Evolutionary conservation across 2,888 invertebrate genomes (phyloP).

Genomic region (Drosophila demipolita): DNA sequence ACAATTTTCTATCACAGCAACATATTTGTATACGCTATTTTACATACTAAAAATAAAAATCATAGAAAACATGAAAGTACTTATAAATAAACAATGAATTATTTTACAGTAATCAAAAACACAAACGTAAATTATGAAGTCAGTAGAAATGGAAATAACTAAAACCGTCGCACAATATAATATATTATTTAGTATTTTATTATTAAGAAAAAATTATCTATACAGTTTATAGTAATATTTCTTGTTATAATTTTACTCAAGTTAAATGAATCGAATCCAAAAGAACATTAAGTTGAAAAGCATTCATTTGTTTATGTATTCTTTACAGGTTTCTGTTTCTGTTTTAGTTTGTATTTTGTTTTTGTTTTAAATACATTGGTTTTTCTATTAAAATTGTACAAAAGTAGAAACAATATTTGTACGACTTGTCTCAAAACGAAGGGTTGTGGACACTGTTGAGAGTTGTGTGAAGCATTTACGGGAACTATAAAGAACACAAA

Average conservation of each 20-base stretch:
- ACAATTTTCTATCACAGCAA: conserved; percentile 79
- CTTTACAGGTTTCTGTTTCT: conserved; percentile 40
- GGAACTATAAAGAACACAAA: conserved; percentile 67
- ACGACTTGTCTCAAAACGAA: conserved; percentile 55
- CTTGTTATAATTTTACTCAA: background rate
- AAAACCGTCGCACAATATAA: conserved; percentile 46
- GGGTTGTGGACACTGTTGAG: conserved; percentile 30
- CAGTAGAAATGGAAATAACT: conserved; percentile 14
- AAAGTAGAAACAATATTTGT: conserved; percentile 70
- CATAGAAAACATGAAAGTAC: conserved; percentile 14
- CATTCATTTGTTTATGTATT: conserved; percentile 53
- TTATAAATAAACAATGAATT: conserved; percentile 29
- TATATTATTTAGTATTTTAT: conserved; percentile 23
- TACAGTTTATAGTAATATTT: conserved; percentile 30
- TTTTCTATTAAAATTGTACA: conserved; percentile 38
- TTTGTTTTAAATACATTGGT: background rate
- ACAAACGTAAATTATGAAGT: conserved; percentile 5
- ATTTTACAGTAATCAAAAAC: conserved; percentile 43
- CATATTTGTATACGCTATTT: conserved; percentile 80
- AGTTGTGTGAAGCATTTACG: conserved; percentile 65
- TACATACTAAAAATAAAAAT: conserved; percentile 63
- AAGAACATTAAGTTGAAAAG: conserved; percentile 47
- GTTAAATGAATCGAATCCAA: conserved; percentile 22
- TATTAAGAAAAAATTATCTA: conserved; percentile 8
- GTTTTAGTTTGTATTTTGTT: conserved; percentile 6